These are phyloP conservation scores for Antheraea assamensis DNA, from an alignment of 2,888 invertebrate species.

Conservation along the genomic window DNA sequence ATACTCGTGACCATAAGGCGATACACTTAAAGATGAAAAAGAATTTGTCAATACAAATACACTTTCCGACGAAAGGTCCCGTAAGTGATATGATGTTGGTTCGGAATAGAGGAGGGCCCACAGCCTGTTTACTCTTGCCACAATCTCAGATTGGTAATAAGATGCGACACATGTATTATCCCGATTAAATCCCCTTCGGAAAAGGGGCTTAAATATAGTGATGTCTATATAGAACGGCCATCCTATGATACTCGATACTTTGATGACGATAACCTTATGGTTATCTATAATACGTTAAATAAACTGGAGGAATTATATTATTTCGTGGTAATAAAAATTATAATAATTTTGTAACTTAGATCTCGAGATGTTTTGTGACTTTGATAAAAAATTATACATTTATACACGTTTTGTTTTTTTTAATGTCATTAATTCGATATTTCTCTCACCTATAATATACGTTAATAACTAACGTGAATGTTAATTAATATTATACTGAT, in stretches of 20 bases:
- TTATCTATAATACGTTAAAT: background rate
- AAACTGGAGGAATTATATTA: background rate
- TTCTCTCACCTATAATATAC: too few species aligned
- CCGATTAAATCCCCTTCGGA: slow-evolving; percentile 73
- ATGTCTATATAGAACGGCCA: slow-evolving; percentile 53
- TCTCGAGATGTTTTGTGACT: background rate
- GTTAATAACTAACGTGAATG: too few species aligned
- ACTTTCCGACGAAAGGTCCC: slow-evolving; percentile 62
- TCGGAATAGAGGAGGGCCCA: slow-evolving; percentile 57
- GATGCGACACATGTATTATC: slow-evolving; percentile 80
- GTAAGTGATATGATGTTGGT: slow-evolving; percentile 78
- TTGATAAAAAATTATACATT: background rate
- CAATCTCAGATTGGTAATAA: slow-evolving; percentile 79
- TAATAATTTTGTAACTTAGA: background rate
- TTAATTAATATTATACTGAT: too few species aligned
- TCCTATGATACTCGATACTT: slow-evolving; percentile 32
- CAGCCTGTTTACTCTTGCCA: slow-evolving; percentile 73
- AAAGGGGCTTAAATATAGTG: slow-evolving; percentile 71
- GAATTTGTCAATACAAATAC: slow-evolving; percentile 69
- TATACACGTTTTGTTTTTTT: too few species aligned
- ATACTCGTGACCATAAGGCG: slow-evolving; percentile 40
- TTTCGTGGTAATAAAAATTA: background rate
- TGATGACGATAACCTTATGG: background rate
- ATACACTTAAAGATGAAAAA: slow-evolving; percentile 58
- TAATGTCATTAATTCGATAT: too few species aligned